phyloP scores from a whole-genome alignment of 2,797 vertebrate species.

The Delichon dasypus region DNA sequence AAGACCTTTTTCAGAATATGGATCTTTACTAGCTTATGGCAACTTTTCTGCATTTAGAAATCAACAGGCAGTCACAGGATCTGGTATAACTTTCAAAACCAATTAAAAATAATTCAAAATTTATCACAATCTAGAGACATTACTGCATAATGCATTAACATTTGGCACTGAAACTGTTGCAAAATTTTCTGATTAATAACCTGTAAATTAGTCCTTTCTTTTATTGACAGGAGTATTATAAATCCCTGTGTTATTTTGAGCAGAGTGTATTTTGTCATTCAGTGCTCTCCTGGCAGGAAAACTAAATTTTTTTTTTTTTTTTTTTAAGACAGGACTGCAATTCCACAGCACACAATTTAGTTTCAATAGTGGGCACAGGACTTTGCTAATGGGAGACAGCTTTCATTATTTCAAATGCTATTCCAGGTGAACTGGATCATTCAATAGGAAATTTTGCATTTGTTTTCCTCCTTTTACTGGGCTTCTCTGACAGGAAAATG shows the following conservation, averaged over 20 bases:
- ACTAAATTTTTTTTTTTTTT: neutral
- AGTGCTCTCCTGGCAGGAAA: neutral
- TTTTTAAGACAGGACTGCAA: neutral
- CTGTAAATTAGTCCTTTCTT: neutral
- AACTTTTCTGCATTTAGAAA: neutral
- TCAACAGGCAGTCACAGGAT: neutral
- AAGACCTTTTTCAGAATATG: neutral
- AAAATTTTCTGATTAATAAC: neutral
- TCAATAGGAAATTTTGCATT: slow-evolving; percentile 8
- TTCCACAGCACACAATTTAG: neutral
- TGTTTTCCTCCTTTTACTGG: neutral
- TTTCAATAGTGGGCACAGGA: neutral
- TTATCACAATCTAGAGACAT: neutral
- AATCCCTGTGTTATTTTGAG: neutral
- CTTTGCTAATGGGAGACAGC: neutral
- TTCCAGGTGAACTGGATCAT: slow-evolving; percentile 16
- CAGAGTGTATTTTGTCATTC: neutral
- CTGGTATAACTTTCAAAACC: neutral
- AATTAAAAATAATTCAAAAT: neutral
- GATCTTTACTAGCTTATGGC: neutral
- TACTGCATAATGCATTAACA: neutral
- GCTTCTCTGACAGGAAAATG: neutral
- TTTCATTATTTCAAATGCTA: neutral
- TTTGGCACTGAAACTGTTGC: neutral
- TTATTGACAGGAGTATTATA: neutral